A percentile compares a stretch with the other conserved stretches of the same genome.
These are phyloP conservation scores for Petrocephalus microphthalmus DNA, from an alignment of 2,113 vertebrate species.

Conservation along the genomic window DNA sequence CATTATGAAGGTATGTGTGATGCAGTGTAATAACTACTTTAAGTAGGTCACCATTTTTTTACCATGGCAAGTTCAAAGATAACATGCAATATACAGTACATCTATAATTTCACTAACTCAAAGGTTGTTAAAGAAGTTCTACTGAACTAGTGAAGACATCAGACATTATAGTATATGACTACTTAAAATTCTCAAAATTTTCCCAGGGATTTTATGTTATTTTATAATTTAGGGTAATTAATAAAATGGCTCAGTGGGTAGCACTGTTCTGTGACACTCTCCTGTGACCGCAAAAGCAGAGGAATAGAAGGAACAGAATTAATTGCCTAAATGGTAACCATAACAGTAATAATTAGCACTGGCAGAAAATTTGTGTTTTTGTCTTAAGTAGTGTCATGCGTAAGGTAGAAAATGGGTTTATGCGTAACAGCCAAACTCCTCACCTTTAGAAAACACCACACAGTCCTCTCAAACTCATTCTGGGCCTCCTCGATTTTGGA, in stretches of 20 bases:
- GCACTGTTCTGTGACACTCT: neutral
- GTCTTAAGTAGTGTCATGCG: neutral
- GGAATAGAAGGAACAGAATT: neutral
- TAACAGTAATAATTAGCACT: neutral
- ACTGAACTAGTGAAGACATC: neutral
- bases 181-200: neutral
- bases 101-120: neutral
- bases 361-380: neutral
- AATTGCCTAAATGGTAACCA: neutral
- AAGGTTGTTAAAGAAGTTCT: neutral
- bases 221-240: neutral
- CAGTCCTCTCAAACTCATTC: constrained; percentile 78
- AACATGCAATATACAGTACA: neutral
- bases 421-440: neutral
- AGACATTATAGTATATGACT: neutral
- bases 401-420: neutral
- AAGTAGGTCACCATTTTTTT: too few relatives aligned
- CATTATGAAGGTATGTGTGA: too few relatives aligned
- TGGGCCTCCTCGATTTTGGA: constrained; percentile 70
- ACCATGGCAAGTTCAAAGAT: neutral
- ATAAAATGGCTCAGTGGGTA: neutral
- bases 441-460: constrained; percentile 96
- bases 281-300: neutral
- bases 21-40: too few relatives aligned
- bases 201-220: neutral